Evolutionary conservation across 2,113 vertebrate genomes (phyloP), one percentile per base, ranked within the genome.

Genomic region (Hystrix brachyura): DNA sequence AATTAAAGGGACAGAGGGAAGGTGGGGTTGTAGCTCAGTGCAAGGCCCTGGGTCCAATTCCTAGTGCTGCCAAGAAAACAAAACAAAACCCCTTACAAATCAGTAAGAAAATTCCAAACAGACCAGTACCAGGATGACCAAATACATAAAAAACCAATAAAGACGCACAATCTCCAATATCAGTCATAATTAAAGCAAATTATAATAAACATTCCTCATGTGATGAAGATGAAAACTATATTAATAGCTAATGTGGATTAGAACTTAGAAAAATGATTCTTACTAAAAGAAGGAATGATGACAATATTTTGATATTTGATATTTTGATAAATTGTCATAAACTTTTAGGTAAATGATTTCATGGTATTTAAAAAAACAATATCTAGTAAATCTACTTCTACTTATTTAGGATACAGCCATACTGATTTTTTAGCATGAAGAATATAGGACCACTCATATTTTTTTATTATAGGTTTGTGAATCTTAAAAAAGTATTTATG

Each of bases 361-460:
- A 25, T 81, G 34, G 0, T 21, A 51, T 62, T 96, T 92, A 93
- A 9, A 53, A 96, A 94, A 93, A 59, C 14, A 93, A 82, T 81
- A 78, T 57, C 10, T 21, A 87, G 59, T 83, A 87, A 87, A 78
- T 34, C 0, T 8, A 86, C 5, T 92, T 84, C 27, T 74, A 82
- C 17, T 25, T 88, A 69, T 74, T 89, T 94, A 51, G 18, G 55
- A 43, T n/a, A 46, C 7, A 65, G 25, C 72, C 53, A 64, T 32
- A 79, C 9, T 89, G 5, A 76, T 53, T 87, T 74, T 87, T 12
- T 62, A 72, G 2, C 64, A 38, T 78, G 65, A 96, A 72, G 1
- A 90, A 51, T 53, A 10, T 34, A 81, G 93, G 11, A 32, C 17
- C 3, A 64, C 2, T 76, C 29, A 83, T 43, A 78, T 59, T 69